Base-by-base conservation (phyloP, 2,113 vertebrate genomes). In the Gallinago media region DNA sequence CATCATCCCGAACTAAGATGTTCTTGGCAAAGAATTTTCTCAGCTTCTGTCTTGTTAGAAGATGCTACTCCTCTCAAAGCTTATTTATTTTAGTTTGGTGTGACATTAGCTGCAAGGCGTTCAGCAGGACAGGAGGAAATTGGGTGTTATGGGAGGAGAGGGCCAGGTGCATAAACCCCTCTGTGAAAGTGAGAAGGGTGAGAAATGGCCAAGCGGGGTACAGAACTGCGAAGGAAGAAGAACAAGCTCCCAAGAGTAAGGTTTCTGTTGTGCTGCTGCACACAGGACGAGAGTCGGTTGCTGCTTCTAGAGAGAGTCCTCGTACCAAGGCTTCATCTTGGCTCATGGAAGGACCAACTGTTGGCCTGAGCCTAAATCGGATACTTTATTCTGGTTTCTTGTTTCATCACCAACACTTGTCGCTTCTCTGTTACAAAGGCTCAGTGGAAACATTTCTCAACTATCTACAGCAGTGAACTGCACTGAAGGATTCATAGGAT, bases 211-310 rank as follows among this genome's bases (percentile, higher is more conserved):
- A 49, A 68, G 26, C 0, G 0, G 3, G 10, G 12, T 26, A 55
- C 34, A 34, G 36, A 88, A 40, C 34, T 63, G 27, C 27, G 11
- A 47, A 34, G 38, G 15, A 54, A 63, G 54, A 42, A 20, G 21
- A 44, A 58, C 76, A 58, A 49, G 38, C 40, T 27, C 18, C 26
- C 0, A 1, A 19, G 23, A 27, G 14, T 47, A 42, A 20, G 8
- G 38, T 40, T 58, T 34, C 58, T 1, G 0, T 6, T 42, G 31
- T 49, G 20, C 31, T 74, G 61, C 62, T 31, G 2, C 0, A 1
- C 4, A 13, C 36, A 34, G 31, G 27, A 9, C 1, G 31, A 47
- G 36, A 3, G 3, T 49, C 50, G 27, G 27, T 12, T 59, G 22
- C 34, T 61, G 61, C 72, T 67, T 56, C 15, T n/a, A 6, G 50